These are phyloP conservation scores for Palaemon carinicauda DNA, from an alignment of 1,140 invertebrate genomes.

Conservation along the genomic window DNA sequence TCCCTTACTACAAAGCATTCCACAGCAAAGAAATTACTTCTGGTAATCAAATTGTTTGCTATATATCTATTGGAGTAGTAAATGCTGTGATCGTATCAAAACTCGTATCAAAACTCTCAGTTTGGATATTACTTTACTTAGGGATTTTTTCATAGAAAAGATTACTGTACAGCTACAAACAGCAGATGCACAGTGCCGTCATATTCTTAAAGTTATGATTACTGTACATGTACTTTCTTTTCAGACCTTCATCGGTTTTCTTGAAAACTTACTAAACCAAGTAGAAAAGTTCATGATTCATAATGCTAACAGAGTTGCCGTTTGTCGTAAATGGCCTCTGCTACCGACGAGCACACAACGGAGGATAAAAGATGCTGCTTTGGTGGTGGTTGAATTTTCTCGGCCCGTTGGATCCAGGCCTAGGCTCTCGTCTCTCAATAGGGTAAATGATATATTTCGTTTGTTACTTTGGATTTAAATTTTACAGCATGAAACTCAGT, in stretches of 20 bases:
- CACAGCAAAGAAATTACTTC: too few species aligned
- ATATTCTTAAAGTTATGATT: background rate
- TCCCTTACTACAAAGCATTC: too few species aligned
- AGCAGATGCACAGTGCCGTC: background rate
- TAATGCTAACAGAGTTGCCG: conserved; percentile 62
- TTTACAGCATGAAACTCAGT: background rate
- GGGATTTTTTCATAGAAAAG: too few species aligned
- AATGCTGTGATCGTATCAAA: too few species aligned
- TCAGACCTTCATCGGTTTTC: conserved; percentile 62
- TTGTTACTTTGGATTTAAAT: background rate
- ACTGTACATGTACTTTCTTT: too few species aligned
- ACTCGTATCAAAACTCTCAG: too few species aligned
- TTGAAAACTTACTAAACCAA: conserved; percentile 61
- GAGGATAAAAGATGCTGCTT: conserved; percentile 61
- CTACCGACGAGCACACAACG: conserved; percentile 59
- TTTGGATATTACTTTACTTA: too few species aligned
- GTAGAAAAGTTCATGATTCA: conserved; percentile 62
- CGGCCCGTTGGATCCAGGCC: conserved; percentile 60
- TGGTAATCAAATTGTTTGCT: too few species aligned
- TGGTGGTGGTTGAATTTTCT: conserved; percentile 62
- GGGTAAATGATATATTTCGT: conserved; percentile 5
- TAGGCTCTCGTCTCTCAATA: conserved; percentile 34
- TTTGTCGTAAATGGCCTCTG: conserved; percentile 60
- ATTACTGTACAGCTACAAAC: too few species aligned
- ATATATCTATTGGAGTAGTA: too few species aligned